Evolutionary conservation across 2,113 vertebrate genomes (phyloP), one percentile per base, ranked within the genome.

Genomic region (Salvelinus sp.): DNA sequence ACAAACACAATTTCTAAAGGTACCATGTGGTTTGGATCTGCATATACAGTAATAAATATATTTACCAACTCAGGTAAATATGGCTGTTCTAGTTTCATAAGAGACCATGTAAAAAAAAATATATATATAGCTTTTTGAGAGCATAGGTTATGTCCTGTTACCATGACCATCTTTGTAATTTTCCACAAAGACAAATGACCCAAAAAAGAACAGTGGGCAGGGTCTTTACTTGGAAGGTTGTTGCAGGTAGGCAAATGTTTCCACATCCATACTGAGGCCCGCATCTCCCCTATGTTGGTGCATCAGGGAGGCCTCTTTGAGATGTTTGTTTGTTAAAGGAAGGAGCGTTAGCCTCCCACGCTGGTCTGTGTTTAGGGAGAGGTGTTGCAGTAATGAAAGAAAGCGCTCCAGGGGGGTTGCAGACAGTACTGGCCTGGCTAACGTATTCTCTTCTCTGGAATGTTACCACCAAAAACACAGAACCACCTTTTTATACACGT

Each of bases 341-440:
- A 82, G 81, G 75, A 70, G 86, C 81, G 79, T 67, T 86, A 79
- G 79, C 80, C 79, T 82, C 87, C 82, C 75, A 72, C 84, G 81
- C 74, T 75, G 70, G 73, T 72, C 57, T 82, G 75, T 90, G 83
- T 88, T 89, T 87, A 75, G 84, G 47, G 85, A 82, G 84, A 89
- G 73, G 76, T 72, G 48, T 80, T 60, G 62, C 82, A 83, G 72
- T 73, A 70, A 75, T 82, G 18, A 74, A 70, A 72, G 84, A 74
- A 88, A 64, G 4, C 50, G 77, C 80, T 78, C 50, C 62, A 68
- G 84, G 82, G 74, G 74, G 68, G 86, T 84, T 86, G 76, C 78
- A 78, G 38, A 44, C 38, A 44, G 38, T 10, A 44, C 38, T 44
- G 38, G 81, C 71, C 12, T 28, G 58, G 63, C 14, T 28, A 78